phyloP scores from a whole-genome alignment of 1,140 invertebrate species.

The Ganaspis sp. region DNA sequence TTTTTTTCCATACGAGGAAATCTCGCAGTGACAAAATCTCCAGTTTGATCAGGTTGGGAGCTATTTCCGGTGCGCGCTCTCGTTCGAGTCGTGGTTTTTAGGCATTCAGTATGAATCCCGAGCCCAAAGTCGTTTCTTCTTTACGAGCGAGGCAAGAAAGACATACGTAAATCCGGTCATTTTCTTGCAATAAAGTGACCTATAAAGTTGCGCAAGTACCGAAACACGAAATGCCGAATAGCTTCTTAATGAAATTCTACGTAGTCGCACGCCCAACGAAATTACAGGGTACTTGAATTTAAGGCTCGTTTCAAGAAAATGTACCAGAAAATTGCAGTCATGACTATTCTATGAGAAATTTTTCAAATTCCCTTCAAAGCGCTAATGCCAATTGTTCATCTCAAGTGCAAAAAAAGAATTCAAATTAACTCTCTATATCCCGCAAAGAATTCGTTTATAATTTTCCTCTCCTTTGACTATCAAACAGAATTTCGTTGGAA shows the following conservation, averaged over 20 bases:
- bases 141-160: constrained; percentile 49
- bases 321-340: constrained; percentile 23
- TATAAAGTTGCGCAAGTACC: constrained; percentile 45
- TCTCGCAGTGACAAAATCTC: neutral
- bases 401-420: neutral
- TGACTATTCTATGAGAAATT: neutral
- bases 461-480: too few relatives aligned
- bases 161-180: constrained; percentile 29
- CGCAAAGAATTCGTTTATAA: too few relatives aligned
- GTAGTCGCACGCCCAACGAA: constrained; percentile 32
- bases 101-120: constrained; percentile 21
- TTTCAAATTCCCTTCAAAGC: neutral
- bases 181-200: constrained; percentile 29
- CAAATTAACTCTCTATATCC: too few relatives aligned
- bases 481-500: too few relatives aligned
- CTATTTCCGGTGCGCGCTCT: constrained; percentile 8
- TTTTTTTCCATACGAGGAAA: neutral
- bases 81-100: constrained; percentile 8
- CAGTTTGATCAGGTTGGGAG: constrained; percentile 7
- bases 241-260: constrained; percentile 49
- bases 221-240: constrained; percentile 50
- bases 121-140: constrained; percentile 41
- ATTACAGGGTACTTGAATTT: constrained; percentile 26
- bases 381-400: neutral
- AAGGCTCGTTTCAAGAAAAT: constrained; percentile 3